Conservation (phyloP, 1,140 invertebrate genomes). For the Potamilus streckersoni region DNA sequence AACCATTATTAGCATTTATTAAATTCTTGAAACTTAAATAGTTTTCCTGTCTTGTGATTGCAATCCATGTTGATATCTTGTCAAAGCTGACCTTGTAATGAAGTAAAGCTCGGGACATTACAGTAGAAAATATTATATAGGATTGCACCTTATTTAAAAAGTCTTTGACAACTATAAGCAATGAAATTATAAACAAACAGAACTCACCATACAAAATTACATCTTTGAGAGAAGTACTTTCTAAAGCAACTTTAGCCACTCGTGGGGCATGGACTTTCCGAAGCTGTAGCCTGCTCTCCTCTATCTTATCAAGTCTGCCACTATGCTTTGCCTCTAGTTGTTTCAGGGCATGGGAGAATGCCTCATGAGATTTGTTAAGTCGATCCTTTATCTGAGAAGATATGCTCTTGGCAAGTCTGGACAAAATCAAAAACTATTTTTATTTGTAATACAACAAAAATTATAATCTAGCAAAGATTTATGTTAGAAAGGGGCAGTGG, state of each 20-base stretch:
- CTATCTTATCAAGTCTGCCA: conserved; percentile 82
- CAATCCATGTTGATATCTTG: no score
- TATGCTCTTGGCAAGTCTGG: conserved; percentile 80
- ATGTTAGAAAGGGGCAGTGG: neutral
- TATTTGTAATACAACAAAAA: neutral
- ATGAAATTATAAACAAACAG: neutral
- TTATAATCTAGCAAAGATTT: neutral
- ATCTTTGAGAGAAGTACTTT: conserved; percentile 87
- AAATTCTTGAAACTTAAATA: no score
- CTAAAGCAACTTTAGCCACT: conserved; percentile 84
- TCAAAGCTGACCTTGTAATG: no score
- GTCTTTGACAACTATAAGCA: no score
- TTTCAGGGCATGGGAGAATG: conserved; percentile 77
- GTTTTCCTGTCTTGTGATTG: no score
- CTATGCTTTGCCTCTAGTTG: conserved; percentile 79
- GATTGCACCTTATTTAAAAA: no score
- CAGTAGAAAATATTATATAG: no score
- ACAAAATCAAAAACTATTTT: conserved; percentile 26
- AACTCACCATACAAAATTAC: conserved; percentile 75
- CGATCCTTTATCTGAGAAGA: conserved; percentile 79
- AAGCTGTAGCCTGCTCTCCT: conserved; percentile 77
- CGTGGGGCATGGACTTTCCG: conserved; percentile 84
- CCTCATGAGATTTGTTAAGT: conserved; percentile 77
- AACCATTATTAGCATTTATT: no score
- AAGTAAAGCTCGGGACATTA: no score